Percentiles rank a stretch among this genome's conserved stretches.
Evolutionary conservation across 1,140 invertebrate genomes (phyloP).

Genomic region (Conopomorpha cramerella): DNA sequence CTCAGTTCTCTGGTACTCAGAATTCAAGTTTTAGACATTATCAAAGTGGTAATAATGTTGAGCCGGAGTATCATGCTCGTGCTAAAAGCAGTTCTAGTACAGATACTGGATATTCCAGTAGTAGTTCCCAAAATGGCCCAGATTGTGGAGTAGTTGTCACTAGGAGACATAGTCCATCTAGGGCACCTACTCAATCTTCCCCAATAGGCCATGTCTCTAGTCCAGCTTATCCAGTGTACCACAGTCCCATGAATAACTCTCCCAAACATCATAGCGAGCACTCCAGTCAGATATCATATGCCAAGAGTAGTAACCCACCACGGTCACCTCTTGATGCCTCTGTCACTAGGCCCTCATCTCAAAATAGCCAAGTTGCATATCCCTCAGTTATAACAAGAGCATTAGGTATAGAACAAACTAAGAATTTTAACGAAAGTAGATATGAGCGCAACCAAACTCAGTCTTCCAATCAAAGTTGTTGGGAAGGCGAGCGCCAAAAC

Average conservation of each 20-base stretch:
- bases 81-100: conserved; percentile 68
- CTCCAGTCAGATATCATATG: conserved; percentile 22
- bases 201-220: conserved; percentile 71
- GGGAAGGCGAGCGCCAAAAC: conserved; percentile 48
- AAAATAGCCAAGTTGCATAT: conserved; percentile 68
- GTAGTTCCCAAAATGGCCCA: conserved; percentile 66
- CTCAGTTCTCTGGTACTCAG: conserved; percentile 44
- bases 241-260: conserved; percentile 76
- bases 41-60: conserved; percentile 61
- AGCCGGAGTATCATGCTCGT: conserved; percentile 68
- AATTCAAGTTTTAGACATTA: conserved; percentile 65
- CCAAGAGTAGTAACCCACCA: conserved; percentile 65
- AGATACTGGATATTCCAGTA: conserved; percentile 66
- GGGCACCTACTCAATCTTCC: conserved; percentile 68
- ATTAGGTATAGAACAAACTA: conserved; percentile 65
- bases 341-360: conserved; percentile 66
- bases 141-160: conserved; percentile 69
- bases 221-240: conserved; percentile 78
- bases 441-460: conserved; percentile 64
- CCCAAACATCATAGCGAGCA: conserved; percentile 67
- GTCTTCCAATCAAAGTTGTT: conserved; percentile 43
- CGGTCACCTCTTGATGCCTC: conserved; percentile 72
- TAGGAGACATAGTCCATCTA: conserved; percentile 69
- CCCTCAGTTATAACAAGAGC: conserved; percentile 74
- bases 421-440: conserved; percentile 64